A percentile compares a stretch with the other conserved stretches of the same genome.
These are phyloP conservation scores for Cranoglanis bouderius DNA, from an alignment of 2,113 vertebrate species.

Conservation along the genomic window DNA sequence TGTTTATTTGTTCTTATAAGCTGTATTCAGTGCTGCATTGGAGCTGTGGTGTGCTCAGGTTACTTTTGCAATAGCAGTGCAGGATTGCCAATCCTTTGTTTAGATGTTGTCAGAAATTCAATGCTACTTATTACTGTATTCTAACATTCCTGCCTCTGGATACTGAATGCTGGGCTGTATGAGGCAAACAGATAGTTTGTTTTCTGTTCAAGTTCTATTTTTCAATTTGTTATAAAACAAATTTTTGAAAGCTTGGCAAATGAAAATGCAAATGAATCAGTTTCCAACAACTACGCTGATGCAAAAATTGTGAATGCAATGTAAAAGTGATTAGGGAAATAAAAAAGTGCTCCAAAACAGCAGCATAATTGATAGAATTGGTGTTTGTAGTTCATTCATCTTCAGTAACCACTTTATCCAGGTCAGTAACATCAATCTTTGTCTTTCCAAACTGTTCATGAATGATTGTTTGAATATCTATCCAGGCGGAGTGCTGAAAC, in stretches of 20 bases:
- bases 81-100: constrained; percentile 2
- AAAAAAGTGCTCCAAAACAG: background rate
- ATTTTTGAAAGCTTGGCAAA: background rate
- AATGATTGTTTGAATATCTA: background rate
- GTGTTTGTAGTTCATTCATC: background rate
- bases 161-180: background rate
- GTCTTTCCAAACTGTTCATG: background rate
- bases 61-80: background rate
- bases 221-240: background rate
- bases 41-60: background rate
- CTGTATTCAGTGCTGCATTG: background rate
- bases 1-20: background rate
- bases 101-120: background rate
- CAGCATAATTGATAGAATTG: background rate
- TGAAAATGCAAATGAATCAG: background rate
- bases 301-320: background rate
- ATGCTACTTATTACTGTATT: constrained; percentile 22
- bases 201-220: background rate
- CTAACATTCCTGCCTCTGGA: background rate
- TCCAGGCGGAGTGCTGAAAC: background rate
- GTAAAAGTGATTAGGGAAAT: background rate
- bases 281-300: background rate
- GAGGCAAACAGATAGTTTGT: background rate
- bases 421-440: background rate
- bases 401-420: background rate